Evolutionary conservation across 2,797 vertebrate species (phyloP).

Genomic region (Malurus splendens): DNA sequence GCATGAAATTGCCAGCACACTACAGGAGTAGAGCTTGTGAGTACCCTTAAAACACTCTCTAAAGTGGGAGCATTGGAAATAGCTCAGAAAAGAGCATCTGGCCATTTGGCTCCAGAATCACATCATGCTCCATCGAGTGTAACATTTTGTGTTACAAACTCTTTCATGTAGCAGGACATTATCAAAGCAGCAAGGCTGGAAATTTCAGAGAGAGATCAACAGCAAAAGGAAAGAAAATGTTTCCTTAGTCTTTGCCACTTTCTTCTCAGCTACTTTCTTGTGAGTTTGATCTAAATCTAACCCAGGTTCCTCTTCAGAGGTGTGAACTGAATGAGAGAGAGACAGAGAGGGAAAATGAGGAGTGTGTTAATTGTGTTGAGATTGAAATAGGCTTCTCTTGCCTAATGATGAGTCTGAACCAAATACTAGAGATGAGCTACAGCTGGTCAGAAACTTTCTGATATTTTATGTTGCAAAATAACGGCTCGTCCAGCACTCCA

Average conservation of each 20-base stretch:
- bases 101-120: slow-evolving; percentile 44
- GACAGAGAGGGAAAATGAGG: not conserved
- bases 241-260: not conserved
- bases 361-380: not conserved
- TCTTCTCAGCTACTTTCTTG: not conserved
- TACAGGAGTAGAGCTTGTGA: slow-evolving; percentile 8
- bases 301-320: not conserved
- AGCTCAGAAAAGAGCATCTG: slow-evolving; percentile 54
- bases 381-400: not conserved
- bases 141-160: slow-evolving; percentile 41
- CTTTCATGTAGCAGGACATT: slow-evolving; percentile 36
- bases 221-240: not conserved
- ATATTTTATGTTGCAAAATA: not conserved
- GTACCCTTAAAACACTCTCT: not conserved
- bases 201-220: slow-evolving; percentile 7
- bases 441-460: slow-evolving; percentile 24
- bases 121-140: slow-evolving; percentile 28
- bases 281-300: not conserved
- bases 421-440: not conserved
- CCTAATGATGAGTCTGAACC: not conserved
- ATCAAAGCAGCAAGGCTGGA: slow-evolving; percentile 22
- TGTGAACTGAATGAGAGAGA: not conserved
- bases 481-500: not conserved
- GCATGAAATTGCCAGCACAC: slow-evolving; percentile 40
- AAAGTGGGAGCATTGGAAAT: slow-evolving; percentile 40